Evolutionary conservation across 2,113 vertebrate genomes (phyloP), one percentile per base, ranked within the genome.

Genomic region (Tretioscincus oriximinensis): DNA sequence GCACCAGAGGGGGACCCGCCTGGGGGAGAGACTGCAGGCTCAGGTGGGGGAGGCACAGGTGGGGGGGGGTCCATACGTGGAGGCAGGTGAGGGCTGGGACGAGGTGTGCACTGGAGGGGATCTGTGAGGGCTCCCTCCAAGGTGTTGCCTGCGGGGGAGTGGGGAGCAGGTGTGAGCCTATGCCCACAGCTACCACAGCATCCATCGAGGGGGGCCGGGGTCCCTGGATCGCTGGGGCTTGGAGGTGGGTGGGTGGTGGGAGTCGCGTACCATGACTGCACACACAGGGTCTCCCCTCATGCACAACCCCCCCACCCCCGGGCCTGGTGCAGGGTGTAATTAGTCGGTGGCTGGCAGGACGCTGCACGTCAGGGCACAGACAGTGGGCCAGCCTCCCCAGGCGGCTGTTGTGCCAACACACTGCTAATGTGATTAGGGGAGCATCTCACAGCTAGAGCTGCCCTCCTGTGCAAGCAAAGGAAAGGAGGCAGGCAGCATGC

Each of bases 401-500:
- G 78, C 78, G 60, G 66, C 74, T 81, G 78, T 81, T 78, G 83
- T 77, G 83, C 78, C 73, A 85, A 81, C 73, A 77, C 7, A 9
- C 29, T 7, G 67, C 72, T 77, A 84, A 81, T 80, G 83, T 63
- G 82, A 84, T 84, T 84, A 84, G 77, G 73, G 47, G 82, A 60
- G 60, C 47, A 64, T 61, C 60, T 76, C 29, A n/a, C 73, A 76
- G 47, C 64, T 65, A 31, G 82, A 58, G 41, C 71, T 35, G 51
- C 41, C 63, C 65, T 73, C 71, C 72, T 51, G 70, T n/a, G 70
- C 18, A 16, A n/a, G 35, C 31, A 54, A 41, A 66, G 1, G n/a
- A 41, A 51, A 16, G 11, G 31, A 14, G 45, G 26, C 9, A 61
- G 35, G n/a, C 28, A n/a, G 7, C 31, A 28, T 29, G 67, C 1